Base-by-base conservation (phyloP, 2,797 vertebrate genomes). In the Falco berigora region DNA sequence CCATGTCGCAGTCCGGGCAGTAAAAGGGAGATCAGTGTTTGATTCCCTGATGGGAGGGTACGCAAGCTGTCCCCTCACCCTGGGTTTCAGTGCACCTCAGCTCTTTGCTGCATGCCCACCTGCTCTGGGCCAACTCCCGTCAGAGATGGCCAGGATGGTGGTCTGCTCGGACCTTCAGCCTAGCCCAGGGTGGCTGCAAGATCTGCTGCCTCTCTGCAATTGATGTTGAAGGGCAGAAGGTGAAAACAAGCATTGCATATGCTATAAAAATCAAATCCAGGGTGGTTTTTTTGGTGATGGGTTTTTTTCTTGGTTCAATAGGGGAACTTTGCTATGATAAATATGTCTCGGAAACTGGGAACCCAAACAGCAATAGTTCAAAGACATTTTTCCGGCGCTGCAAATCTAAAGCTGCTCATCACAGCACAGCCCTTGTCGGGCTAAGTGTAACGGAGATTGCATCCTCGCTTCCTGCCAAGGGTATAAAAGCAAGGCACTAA, bases 361-460 rank as follows among this genome's bases (percentile, higher is more conserved):
- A 94, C 19, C 11, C 69, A 67, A 74, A 84, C 66, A 86, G 47
- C 55, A 85, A 8, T 76, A 82, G 52, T 86, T 95, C 76, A 92
- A 95, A 96, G 86, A 36, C 61, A 67, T 93, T 91, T 75, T 94
- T 93, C 69, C 19, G 10, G 38, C 61, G 90, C 77, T 71, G 77
- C 59, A 61, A 38, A 66, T 59, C 47, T 81, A 62, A 94, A 90
- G 78, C 77, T 69, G 77, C 52, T 92, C 86, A 92, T 55, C 74
- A 18, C 30, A 59, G 59, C 40, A 27, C 14, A 85, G 56, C 77
- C 50, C 74, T 77, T 71, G 47, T 69, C 21, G 10, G 56, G 52
- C 2, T 0, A 27, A 79, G 40, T 18, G 80, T 85, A 61, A 82
- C 25, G 15, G 62, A 81, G 71, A 85, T 85, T 0, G 1, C 8